phyloP scores from a whole-genome alignment of 2,888 invertebrate species.

The Apamea monoglypha region DNA sequence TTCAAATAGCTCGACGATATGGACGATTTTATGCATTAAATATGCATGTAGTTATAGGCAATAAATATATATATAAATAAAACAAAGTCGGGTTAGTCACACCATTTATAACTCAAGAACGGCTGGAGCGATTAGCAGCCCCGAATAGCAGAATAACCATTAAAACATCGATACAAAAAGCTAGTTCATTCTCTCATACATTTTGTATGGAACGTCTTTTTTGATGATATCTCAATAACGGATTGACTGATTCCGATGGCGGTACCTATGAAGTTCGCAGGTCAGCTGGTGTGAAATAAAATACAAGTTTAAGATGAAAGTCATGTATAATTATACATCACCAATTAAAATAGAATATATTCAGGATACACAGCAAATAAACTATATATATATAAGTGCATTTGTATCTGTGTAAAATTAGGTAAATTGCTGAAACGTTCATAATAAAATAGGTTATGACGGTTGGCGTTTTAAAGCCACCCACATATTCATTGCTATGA shows the following conservation, averaged over 20 bases:
- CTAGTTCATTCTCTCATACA: background rate
- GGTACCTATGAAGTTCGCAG: background rate
- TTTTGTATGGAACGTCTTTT: background rate
- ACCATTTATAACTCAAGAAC: background rate
- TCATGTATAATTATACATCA: conserved; percentile 1
- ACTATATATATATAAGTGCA: background rate
- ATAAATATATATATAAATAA: no score
- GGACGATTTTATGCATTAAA: no score
- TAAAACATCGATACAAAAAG: background rate
- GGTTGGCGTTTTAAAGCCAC: background rate
- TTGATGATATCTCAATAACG: background rate
- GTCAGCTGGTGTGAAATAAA: conserved; percentile 33
- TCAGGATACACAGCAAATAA: background rate
- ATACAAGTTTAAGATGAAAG: conserved; percentile 3
- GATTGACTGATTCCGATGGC: background rate
- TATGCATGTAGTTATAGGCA: background rate
- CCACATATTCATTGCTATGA: background rate
- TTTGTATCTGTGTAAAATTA: background rate
- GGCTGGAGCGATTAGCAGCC: background rate
- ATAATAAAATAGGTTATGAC: background rate
- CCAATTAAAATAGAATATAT: background rate
- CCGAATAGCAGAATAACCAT: background rate
- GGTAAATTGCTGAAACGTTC: background rate
- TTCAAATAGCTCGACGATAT: background rate
- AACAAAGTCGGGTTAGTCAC: background rate